phyloP scores from a whole-genome alignment of 2,113 vertebrate genomes.

The Otis tarda region DNA sequence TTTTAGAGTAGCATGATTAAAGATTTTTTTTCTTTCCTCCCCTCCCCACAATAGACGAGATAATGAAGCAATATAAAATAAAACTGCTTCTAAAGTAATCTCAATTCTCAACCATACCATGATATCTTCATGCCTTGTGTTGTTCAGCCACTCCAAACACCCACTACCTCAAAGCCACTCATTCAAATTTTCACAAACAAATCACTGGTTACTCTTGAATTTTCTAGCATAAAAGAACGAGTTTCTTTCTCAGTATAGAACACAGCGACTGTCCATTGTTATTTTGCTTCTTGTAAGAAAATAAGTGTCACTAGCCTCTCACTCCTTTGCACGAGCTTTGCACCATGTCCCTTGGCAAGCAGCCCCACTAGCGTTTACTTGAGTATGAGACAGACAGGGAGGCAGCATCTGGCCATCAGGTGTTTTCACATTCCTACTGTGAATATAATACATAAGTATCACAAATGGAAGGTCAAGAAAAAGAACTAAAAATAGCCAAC shows the following conservation, averaged over 20 bases:
- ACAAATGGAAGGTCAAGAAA: neutral
- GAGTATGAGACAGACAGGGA: neutral
- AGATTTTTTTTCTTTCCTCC: neutral
- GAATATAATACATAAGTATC: neutral
- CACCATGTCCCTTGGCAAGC: neutral
- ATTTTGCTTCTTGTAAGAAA: neutral
- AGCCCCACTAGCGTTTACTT: too few species aligned
- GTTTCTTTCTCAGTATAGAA: neutral
- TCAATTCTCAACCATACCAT: neutral
- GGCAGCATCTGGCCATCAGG: neutral
- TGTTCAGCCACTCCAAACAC: neutral
- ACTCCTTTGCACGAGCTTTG: neutral
- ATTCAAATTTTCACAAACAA: neutral
- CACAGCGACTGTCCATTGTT: neutral
- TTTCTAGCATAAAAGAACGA: neutral
- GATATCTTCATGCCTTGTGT: neutral
- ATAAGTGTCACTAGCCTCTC: neutral
- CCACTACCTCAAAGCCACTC: neutral
- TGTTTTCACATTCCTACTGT: neutral
- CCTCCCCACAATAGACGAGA: fast-evolving
- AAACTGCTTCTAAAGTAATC: neutral
- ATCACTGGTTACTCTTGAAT: neutral
- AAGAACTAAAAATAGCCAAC: neutral
- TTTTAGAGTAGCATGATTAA: neutral
- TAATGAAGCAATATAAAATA: neutral